phyloP scores from a whole-genome alignment of 2,888 invertebrate species.

The Melipona bicolor region DNA sequence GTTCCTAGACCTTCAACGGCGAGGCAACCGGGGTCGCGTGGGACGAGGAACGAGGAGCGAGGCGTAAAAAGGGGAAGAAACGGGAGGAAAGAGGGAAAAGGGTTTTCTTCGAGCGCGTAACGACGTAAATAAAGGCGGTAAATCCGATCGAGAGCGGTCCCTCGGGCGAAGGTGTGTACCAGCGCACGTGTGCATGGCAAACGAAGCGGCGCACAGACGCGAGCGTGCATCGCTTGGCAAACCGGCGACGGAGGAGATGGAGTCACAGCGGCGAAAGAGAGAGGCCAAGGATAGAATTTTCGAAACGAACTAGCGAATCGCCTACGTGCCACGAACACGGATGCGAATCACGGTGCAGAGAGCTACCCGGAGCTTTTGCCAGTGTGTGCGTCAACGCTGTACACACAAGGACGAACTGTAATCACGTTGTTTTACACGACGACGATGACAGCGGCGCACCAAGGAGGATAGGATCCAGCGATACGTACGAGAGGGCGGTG shows the following conservation, averaged over 20 bases:
- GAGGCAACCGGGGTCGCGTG: slow-evolving; percentile 23
- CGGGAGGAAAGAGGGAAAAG: neutral
- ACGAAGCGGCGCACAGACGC: slow-evolving; percentile 49
- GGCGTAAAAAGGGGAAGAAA: neutral
- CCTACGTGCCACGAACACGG: slow-evolving; percentile 38
- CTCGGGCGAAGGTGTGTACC: slow-evolving; percentile 25
- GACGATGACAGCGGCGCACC: neutral
- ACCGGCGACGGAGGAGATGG: slow-evolving; percentile 10
- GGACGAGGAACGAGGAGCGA: neutral
- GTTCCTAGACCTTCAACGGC: slow-evolving; percentile 25
- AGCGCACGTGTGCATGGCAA: slow-evolving; percentile 38
- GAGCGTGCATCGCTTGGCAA: slow-evolving; percentile 44
- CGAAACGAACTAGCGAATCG: slow-evolving; percentile 56
- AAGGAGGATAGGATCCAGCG: too few species aligned
- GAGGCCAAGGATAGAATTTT: slow-evolving; percentile 73
- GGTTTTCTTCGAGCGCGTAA: slow-evolving; percentile 44
- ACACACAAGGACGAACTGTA: slow-evolving; percentile 8
- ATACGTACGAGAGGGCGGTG: too few species aligned
- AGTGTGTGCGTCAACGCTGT: neutral
- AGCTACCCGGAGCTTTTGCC: too few species aligned
- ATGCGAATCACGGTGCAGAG: slow-evolving; percentile 43
- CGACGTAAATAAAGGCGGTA: slow-evolving; percentile 56
- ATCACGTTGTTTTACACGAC: slow-evolving; percentile 26
- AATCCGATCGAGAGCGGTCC: slow-evolving; percentile 52
- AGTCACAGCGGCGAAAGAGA: neutral